Evolutionary conservation across 2,113 vertebrate genomes (phyloP).

Genomic region (Amphilophus citrinellus): DNA sequence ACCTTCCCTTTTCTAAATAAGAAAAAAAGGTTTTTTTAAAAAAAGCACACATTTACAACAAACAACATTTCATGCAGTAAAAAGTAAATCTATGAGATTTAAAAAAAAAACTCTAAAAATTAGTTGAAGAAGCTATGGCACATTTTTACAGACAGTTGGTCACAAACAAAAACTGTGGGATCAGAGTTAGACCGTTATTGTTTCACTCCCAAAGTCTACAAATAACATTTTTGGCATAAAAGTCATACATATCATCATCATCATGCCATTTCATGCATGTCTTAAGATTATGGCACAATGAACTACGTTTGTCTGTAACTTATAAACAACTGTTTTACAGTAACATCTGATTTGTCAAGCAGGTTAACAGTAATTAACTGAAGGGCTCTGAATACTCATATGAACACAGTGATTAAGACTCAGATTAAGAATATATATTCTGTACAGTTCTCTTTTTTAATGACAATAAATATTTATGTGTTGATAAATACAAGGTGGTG

Average conservation of each 20-base stretch:
- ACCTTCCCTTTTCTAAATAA: constrained; percentile 1
- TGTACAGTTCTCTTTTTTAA: constrained; percentile 35
- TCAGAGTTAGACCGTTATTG: neutral
- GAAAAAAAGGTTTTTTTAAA: neutral
- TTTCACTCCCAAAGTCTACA: constrained; percentile 32
- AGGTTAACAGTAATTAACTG: neutral
- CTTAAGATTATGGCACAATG: constrained; percentile 26
- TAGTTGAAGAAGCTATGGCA: constrained; percentile 44
- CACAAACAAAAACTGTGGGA: constrained; percentile 10
- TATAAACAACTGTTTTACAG: constrained; percentile 21
- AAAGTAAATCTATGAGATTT: constrained; percentile 4
- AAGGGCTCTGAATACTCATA: constrained; percentile 18
- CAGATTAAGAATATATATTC: constrained; percentile 47
- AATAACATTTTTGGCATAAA: constrained; percentile 59
- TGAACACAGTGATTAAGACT: constrained; percentile 47
- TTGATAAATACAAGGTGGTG: constrained; percentile 33
- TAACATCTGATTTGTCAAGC: constrained; percentile 56
- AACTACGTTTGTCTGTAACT: neutral
- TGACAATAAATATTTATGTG: constrained; percentile 63
- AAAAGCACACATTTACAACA: constrained; percentile 20
- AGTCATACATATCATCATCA: constrained; percentile 47
- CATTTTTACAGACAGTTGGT: constrained; percentile 30
- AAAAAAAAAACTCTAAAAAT: constrained; percentile 2
- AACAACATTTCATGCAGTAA: constrained; percentile 53
- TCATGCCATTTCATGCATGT: constrained; percentile 63